Evolutionary conservation across 2,113 vertebrate genomes (phyloP), one percentile per base, ranked within the genome.

Genomic region (Scartelaos histophorus): DNA sequence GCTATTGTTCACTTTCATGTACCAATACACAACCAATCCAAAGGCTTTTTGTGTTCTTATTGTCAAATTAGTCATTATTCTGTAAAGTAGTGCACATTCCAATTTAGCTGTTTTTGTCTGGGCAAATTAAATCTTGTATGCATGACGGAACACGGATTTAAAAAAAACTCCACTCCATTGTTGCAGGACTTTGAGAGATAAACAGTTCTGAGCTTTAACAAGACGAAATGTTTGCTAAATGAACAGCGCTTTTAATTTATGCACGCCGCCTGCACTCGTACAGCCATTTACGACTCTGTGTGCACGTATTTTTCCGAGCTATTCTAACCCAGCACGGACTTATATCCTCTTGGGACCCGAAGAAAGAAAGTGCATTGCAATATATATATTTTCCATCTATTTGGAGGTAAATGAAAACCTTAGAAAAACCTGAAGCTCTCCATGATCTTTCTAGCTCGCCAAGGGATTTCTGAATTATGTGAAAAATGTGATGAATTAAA

Each of bases 231-330:
- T 61, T 58, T 61, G 25, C 58, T 34, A 61, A 61, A 34, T 61
- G 58, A 61, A 61, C 25, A 34, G 25, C 34, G 58, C 58, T 7
- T 61, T 29, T 61, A 29, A 61, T 61, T 61, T 61, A 61, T 61
- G 29, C 25, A 61, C 34, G 25, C 58, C 2, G 58, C 58, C 16
- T 34, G 15, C 58, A 2, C 24, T 61, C 13, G 25, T 24, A 29
- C 57, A 29, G 57, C 25, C 58, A 17, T 61, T 61, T 34, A 34
- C 34, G 58, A 16, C 10, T 5, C 11, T 21, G 16, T 19, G 24
- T 57, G 57, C 22, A 15, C 70, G 22, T 64, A 11, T 13, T 61
- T 3, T 53, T 21, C 34, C n/a, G 24, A 58, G 13, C 21, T 5
- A 15, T 58, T 58, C 22, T 15, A 25, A 25, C 13, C 3, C 15